phyloP scores from a whole-genome alignment of 2,113 vertebrate species.

The Sander lucioperca region DNA sequence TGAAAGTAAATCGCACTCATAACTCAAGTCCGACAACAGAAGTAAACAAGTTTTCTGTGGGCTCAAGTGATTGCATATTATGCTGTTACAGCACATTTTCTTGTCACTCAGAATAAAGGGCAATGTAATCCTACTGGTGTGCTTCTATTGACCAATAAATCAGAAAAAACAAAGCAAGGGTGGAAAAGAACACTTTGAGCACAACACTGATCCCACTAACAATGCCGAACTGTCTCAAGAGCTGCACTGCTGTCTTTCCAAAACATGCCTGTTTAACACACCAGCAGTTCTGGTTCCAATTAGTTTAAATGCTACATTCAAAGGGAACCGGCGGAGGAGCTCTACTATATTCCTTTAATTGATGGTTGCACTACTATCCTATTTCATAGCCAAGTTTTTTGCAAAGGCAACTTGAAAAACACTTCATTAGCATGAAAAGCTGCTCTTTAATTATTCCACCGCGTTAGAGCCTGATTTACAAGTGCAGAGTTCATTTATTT shows the following conservation, averaged over 20 bases:
- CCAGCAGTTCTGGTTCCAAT: constrained; percentile 73
- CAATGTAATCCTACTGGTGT: constrained; percentile 27
- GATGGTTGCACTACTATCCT: constrained; percentile 71
- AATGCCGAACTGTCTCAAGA: constrained; percentile 54
- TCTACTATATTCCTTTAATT: constrained; percentile 70
- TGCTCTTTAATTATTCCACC: constrained; percentile 66
- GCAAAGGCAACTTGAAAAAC: constrained; percentile 68
- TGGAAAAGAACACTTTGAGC: constrained; percentile 38
- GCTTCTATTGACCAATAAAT: constrained; percentile 53
- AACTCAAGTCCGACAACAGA: constrained; percentile 1
- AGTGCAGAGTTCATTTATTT: constrained; percentile 39
- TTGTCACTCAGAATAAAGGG: constrained; percentile 33
- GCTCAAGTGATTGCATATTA: background rate
- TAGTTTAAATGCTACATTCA: constrained; percentile 71
- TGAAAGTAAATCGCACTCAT: constrained; percentile 16
- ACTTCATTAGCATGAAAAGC: constrained; percentile 71
- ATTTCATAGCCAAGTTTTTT: constrained; percentile 67
- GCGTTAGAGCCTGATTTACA: constrained; percentile 55
- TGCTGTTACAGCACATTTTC: constrained; percentile 27
- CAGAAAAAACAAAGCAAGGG: constrained; percentile 7
- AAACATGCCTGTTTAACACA: constrained; percentile 69
- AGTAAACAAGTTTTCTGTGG: constrained; percentile 18
- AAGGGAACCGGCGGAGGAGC: constrained; percentile 57
- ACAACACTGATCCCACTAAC: constrained; percentile 54
- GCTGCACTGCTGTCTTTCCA: constrained; percentile 58